Percentiles rank a stretch among this genome's conserved stretches.
These are phyloP conservation scores for Xenopus petersii DNA, from an alignment of 2,797 vertebrate genomes.

Conservation along the genomic window DNA sequence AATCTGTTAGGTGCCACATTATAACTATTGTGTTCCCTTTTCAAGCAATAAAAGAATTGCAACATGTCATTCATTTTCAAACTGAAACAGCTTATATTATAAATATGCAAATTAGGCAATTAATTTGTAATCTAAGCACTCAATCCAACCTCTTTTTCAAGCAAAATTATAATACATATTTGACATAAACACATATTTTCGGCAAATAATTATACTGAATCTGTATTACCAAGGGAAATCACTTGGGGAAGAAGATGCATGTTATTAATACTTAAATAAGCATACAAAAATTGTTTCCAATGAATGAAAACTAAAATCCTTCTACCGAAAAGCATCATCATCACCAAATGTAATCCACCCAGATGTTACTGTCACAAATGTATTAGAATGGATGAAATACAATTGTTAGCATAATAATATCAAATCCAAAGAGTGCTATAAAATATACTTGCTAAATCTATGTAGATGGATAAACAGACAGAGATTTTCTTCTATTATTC, in stretches of 20 bases:
- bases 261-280: conserved; percentile 46
- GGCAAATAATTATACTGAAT: conserved; percentile 47
- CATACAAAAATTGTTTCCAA: conserved; percentile 35
- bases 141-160: conserved; percentile 44
- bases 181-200: conserved; percentile 48
- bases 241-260: conserved; percentile 38
- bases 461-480: no score
- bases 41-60: conserved; percentile 31
- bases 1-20: background rate
- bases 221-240: conserved; percentile 46
- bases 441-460: no score
- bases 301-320: conserved; percentile 24
- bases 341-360: conserved; percentile 21
- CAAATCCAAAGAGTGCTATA: no score
- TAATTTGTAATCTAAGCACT: conserved; percentile 47
- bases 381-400: background rate
- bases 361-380: conserved; percentile 10
- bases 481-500: no score
- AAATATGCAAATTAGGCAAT: conserved; percentile 48
- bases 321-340: conserved; percentile 31
- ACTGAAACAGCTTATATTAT: conserved; percentile 34
- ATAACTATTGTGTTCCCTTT: conserved; percentile 24
- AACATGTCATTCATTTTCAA: conserved; percentile 29
- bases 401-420: background rate
- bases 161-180: conserved; percentile 48